Percentiles rank a stretch among this genome's conserved stretches.
Evolutionary conservation across 2,888 invertebrate species (phyloP).

Genomic region (Megaustenia siamemsis): DNA sequence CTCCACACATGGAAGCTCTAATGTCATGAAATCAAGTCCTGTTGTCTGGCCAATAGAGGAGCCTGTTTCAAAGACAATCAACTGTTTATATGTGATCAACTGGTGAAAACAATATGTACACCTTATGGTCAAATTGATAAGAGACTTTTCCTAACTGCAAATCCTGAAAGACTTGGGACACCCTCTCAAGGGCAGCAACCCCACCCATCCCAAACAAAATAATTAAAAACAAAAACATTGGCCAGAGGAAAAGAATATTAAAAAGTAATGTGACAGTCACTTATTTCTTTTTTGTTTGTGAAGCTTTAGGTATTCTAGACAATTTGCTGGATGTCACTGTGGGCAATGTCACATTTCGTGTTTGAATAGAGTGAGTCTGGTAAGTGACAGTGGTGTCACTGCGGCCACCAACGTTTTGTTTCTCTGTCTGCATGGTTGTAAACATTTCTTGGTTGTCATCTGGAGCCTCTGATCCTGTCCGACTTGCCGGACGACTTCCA

Average conservation of each 20-base stretch:
- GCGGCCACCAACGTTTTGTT: slow-evolving; percentile 72
- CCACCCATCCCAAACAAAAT: neutral
- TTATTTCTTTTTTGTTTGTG: slow-evolving; percentile 62
- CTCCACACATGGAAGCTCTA: neutral
- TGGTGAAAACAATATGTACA: slow-evolving; percentile 22
- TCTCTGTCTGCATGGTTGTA: slow-evolving; percentile 77
- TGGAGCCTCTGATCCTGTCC: slow-evolving; percentile 90
- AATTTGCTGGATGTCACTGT: slow-evolving; percentile 66
- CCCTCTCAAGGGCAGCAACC: neutral
- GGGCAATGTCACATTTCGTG: slow-evolving; percentile 65
- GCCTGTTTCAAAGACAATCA: neutral
- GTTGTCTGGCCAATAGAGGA: neutral
- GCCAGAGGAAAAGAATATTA: neutral
- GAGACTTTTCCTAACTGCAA: neutral
- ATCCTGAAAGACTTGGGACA: slow-evolving; percentile 36
- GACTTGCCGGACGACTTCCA: slow-evolving; percentile 90
- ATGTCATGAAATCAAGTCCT: neutral
- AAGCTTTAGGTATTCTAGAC: slow-evolving; percentile 75
- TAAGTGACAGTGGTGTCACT: slow-evolving; percentile 77
- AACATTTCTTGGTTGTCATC: slow-evolving; percentile 75
- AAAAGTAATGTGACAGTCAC: neutral
- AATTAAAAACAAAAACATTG: neutral
- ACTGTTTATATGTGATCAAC: neutral
- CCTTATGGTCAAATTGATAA: slow-evolving; percentile 15
- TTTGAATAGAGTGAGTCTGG: slow-evolving; percentile 75